A percentile compares a stretch with the other conserved stretches of the same genome.
Conservation (phyloP, 2,113 vertebrate genomes). For the Equus quagga region DNA sequence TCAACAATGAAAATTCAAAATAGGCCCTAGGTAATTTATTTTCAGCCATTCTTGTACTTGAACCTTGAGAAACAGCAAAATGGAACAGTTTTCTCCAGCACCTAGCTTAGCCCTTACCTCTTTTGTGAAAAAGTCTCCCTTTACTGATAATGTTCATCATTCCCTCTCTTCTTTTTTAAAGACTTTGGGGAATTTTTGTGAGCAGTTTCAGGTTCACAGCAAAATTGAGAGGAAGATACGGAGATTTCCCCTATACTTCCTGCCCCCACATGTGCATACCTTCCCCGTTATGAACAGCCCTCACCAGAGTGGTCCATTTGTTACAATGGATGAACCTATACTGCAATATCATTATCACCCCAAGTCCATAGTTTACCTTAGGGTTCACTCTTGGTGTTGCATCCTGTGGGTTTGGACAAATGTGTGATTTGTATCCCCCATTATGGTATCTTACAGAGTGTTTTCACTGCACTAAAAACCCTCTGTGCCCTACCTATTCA, state of each 20-base stretch:
- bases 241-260: not conserved
- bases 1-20: not conserved
- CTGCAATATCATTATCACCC: not conserved
- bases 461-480: not conserved
- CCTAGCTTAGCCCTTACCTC: not conserved
- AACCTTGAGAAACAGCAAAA: not conserved
- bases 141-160: not conserved
- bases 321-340: not conserved
- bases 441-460: not conserved
- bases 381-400: not conserved
- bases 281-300: not conserved
- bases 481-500: not conserved
- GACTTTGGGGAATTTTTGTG: not conserved
- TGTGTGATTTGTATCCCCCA: not conserved
- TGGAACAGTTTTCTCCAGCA: not conserved
- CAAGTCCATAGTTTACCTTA: not conserved
- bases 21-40: not conserved
- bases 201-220: not conserved
- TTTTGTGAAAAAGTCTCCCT: not conserved
- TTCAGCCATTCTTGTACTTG: not conserved
- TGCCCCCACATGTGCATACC: not conserved
- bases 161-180: not conserved
- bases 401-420: not conserved
- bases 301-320: not conserved
- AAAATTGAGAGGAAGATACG: not conserved